These are phyloP conservation scores for Pemphigus obesinymphae DNA, from an alignment of 1,140 invertebrate species.

Conservation along the genomic window DNA sequence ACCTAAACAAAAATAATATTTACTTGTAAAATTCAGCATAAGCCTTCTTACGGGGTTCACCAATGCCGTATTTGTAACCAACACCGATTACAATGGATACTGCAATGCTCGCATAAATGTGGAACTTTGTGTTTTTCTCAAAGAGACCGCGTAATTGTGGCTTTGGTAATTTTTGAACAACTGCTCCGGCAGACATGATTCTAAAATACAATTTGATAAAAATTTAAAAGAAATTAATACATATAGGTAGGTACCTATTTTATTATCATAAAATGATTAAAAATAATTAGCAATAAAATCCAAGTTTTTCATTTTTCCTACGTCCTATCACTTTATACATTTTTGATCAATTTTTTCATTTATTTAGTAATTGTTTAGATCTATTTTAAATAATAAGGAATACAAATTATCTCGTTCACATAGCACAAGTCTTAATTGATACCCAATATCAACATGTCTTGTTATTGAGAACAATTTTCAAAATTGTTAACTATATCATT, in stretches of 20 bases:
- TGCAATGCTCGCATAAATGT: slow-evolving; percentile 54
- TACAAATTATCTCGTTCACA: neutral
- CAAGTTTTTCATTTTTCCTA: no score
- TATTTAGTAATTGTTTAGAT: no score
- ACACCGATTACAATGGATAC: slow-evolving; percentile 52
- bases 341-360: no score
- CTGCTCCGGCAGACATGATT: slow-evolving; percentile 45
- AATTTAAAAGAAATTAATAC: neutral
- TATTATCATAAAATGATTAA: neutral
- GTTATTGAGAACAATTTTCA: neutral
- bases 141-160: slow-evolving; percentile 59
- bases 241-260: no score
- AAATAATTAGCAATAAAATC: no score
- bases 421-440: neutral
- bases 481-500: neutral
- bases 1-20: slow-evolving; percentile 38
- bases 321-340: no score
- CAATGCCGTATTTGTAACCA: slow-evolving; percentile 54
- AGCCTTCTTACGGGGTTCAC: slow-evolving; percentile 56
- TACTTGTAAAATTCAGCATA: slow-evolving; percentile 68
- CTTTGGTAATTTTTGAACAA: slow-evolving; percentile 51
- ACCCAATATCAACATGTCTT: neutral
- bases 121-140: slow-evolving; percentile 55
- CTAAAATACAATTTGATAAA: neutral
- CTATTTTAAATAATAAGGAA: neutral